phyloP scores from a whole-genome alignment of 2,113 vertebrate genomes.

The rat (Rattus norvegicus) region GRCr8 NC_086035.1:42045001-42045500 shows the following conservation, averaged over 20 bases:
- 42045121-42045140: background rate
- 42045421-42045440: background rate
- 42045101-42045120: background rate
- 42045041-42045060: background rate
- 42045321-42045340: background rate
- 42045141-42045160: background rate
- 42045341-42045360: background rate
- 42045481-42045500: background rate
- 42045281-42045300: background rate
- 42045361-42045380: background rate
- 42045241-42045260: background rate
- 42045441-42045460: background rate
- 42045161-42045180: background rate
- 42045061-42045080: background rate
- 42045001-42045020: background rate
- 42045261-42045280: background rate
- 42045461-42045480: background rate
- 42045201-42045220: background rate
- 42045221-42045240: background rate
- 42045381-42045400: background rate
- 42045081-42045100: background rate
- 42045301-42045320: background rate
- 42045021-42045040: background rate
- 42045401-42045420: background rate
- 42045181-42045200: background rate